phyloP scores from a whole-genome alignment of 2,113 vertebrate genomes.

The Machaerirhynchus nigripectus region DNA sequence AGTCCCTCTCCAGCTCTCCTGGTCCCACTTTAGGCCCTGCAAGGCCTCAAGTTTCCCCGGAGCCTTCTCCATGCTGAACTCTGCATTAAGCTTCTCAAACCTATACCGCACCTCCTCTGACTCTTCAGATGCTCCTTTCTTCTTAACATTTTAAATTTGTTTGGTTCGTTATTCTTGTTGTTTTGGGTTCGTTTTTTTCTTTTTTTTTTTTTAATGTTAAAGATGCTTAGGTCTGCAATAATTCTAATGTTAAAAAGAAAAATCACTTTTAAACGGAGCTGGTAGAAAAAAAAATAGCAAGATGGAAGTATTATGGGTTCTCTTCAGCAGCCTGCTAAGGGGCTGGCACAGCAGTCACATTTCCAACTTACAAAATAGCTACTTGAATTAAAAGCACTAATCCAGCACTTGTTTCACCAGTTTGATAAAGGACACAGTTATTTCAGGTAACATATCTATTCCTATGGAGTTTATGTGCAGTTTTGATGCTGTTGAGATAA shows the following conservation, averaged over 20 bases:
- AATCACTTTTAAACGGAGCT: neutral
- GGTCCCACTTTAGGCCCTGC: neutral
- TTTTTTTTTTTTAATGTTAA: too few relatives aligned
- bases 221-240: neutral
- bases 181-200: too few relatives aligned
- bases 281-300: neutral
- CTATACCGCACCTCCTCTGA: neutral
- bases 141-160: neutral
- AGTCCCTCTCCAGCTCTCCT: neutral
- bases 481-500: neutral
- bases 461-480: neutral
- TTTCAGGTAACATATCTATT: neutral
- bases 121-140: neutral
- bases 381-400: neutral
- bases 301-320: neutral
- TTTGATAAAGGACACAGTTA: neutral
- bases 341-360: neutral
- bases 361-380: neutral
- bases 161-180: neutral
- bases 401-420: neutral
- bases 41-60: fast-evolving
- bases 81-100: neutral
- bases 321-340: neutral
- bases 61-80: neutral
- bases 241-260: neutral